Conservation (phyloP, 2,888 invertebrate species). For the Xestia xanthographa region DNA sequence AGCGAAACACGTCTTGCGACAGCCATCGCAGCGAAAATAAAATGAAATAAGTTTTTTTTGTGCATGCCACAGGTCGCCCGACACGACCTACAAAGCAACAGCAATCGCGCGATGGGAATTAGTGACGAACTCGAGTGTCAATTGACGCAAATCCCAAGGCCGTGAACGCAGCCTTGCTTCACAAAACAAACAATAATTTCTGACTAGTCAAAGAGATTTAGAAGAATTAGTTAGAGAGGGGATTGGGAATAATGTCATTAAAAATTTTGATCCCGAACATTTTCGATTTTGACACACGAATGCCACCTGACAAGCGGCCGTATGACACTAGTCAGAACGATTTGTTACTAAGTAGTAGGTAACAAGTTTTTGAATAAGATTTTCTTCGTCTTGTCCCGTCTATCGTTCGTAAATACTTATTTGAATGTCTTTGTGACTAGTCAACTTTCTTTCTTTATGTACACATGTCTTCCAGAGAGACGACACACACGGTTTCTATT, state of each 20-base stretch:
- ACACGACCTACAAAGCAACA: background rate
- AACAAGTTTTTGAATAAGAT: too few species aligned
- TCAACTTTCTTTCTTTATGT: constrained; percentile 15
- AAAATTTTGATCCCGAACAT: too few species aligned
- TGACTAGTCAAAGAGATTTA: constrained; percentile 19
- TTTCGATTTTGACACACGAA: too few species aligned
- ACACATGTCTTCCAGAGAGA: background rate
- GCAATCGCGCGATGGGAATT: background rate
- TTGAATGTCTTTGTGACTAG: constrained; percentile 20
- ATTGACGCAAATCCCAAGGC: background rate
- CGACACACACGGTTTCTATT: background rate
- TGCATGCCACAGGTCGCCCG: background rate
- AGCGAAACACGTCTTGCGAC: background rate
- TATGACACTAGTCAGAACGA: too few species aligned
- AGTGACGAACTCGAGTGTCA: background rate
- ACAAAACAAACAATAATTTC: constrained; percentile 23
- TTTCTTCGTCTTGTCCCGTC: too few species aligned
- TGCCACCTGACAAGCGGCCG: too few species aligned
- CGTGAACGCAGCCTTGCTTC: background rate
- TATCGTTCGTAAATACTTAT: too few species aligned
- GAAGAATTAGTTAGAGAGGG: too few species aligned
- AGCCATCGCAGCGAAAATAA: background rate
- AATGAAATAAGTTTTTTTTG: background rate
- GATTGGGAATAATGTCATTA: too few species aligned
- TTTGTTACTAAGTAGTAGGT: too few species aligned